phyloP scores from a whole-genome alignment of 2,888 invertebrate genomes.

The Pteria penguin region DNA sequence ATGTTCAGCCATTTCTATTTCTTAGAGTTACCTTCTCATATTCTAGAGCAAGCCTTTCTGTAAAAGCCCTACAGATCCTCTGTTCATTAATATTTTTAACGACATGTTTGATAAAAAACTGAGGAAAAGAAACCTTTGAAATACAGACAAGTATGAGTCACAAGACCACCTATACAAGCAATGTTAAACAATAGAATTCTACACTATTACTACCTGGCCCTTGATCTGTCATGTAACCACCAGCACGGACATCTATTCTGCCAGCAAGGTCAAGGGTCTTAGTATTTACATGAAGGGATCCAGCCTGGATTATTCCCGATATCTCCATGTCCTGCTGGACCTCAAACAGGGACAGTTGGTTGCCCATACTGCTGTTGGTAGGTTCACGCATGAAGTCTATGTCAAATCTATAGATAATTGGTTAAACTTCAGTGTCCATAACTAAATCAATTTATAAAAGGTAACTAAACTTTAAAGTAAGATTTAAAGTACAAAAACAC shows the following conservation, averaged over 20 bases:
- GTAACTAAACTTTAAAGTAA: too few species aligned
- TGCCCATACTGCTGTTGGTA: constrained; percentile 37
- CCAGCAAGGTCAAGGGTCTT: constrained; percentile 43
- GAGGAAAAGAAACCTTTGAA: constrained; percentile 1
- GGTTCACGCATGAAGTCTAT: constrained; percentile 50
- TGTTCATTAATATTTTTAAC: neutral
- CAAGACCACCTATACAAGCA: too few species aligned
- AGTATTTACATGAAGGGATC: constrained; percentile 46
- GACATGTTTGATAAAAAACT: neutral
- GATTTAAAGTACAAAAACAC: too few species aligned
- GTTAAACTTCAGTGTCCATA: too few species aligned
- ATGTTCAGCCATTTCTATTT: too few species aligned
- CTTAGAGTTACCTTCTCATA: too few species aligned
- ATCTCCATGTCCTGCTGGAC: constrained; percentile 44
- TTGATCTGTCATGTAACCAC: constrained; percentile 54
- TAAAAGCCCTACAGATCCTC: too few species aligned
- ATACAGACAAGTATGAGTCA: too few species aligned
- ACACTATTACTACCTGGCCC: too few species aligned
- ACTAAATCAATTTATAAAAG: too few species aligned
- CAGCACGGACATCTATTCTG: constrained; percentile 53
- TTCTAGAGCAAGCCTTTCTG: too few species aligned
- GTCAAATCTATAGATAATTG: constrained; percentile 46
- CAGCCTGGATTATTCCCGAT: constrained; percentile 56
- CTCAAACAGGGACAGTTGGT: constrained; percentile 37
- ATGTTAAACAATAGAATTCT: too few species aligned